Conservation (phyloP, 2,113 vertebrate genomes). For the mouse (Mus musculus) region GRCm39 chr6:27657501-27658000, state of each 20-base stretch:
- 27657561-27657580: background rate
- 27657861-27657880: background rate
- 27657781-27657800: accelerated
- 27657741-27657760: background rate
- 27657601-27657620: background rate
- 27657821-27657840: background rate
- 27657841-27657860: background rate
- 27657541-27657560: background rate
- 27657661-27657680: constrained; percentile 43
- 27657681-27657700: constrained; percentile 70
- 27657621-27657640: background rate
- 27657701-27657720: constrained; percentile 59
- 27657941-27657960: background rate
- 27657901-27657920: constrained; percentile 28
- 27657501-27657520: constrained; percentile 22
- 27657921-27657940: background rate
- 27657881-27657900: background rate
- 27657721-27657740: constrained; percentile 31
- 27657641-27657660: background rate
- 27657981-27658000: background rate
- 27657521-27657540: background rate
- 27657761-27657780: background rate
- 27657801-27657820: background rate
- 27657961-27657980: background rate
- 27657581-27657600: constrained; percentile 1